These are phyloP conservation scores for Chloropsis hardwickii DNA, from an alignment of 2,113 vertebrate species.

Conservation along the genomic window DNA sequence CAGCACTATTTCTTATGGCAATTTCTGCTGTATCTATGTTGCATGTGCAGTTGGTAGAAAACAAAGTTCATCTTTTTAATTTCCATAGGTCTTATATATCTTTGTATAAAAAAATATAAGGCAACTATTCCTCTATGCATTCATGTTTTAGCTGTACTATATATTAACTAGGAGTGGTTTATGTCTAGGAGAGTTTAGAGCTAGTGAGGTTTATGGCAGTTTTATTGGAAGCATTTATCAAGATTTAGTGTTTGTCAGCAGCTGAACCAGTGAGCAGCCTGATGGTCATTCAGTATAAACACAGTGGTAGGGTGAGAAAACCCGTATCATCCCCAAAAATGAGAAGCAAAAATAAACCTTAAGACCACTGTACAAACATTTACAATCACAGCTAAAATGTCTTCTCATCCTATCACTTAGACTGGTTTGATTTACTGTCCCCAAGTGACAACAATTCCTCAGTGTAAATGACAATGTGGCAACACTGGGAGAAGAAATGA, in stretches of 20 bases:
- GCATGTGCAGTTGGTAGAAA: not conserved
- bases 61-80: not conserved
- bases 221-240: conserved; percentile 31
- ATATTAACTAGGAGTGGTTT: conserved; percentile 6
- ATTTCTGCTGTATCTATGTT: not conserved
- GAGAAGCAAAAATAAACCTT: not conserved
- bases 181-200: conserved; percentile 20
- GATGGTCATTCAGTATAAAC: not conserved
- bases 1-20: not conserved
- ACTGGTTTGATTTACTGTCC: not conserved
- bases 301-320: not conserved
- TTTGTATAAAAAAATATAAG: conserved; percentile 15
- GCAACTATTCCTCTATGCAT: conserved; percentile 4
- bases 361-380: not conserved
- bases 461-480: not conserved
- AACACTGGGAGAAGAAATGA: not conserved
- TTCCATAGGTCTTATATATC: not conserved
- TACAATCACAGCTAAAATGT: not conserved
- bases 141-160: conserved; percentile 31
- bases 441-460: not conserved
- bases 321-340: not conserved
- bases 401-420: not conserved
- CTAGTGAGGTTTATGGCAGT: conserved; percentile 8
- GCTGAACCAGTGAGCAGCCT: not conserved
- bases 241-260: not conserved